Evolutionary conservation across 2,113 vertebrate species (phyloP).

Genomic region (Pomatorhinus ruficollis): DNA sequence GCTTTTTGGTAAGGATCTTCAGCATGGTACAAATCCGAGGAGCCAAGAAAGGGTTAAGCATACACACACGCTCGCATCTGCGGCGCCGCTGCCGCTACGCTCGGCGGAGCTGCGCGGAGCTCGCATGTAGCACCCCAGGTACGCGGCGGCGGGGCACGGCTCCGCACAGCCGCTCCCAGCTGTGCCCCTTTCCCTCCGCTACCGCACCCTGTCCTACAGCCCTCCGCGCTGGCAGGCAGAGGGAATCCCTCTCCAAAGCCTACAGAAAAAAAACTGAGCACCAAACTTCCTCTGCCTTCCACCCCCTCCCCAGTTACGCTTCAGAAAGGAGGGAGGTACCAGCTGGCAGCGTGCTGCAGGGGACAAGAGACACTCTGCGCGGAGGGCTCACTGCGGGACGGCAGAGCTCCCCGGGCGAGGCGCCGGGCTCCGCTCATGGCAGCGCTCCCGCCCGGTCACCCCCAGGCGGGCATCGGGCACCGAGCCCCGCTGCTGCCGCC

Average conservation of each 20-base stretch:
- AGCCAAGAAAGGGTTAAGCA: slow-evolving; percentile 56
- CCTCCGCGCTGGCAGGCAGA: background rate
- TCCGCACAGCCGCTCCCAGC: background rate
- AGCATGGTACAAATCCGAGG: slow-evolving; percentile 76
- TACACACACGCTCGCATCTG: background rate
- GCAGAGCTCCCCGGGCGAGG: background rate
- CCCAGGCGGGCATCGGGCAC: background rate
- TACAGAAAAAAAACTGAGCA: background rate
- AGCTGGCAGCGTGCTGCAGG: background rate
- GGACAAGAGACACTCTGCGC: background rate
- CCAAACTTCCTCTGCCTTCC: slow-evolving; percentile 9
- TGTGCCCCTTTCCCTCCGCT: background rate
- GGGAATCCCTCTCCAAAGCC: background rate
- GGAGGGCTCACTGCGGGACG: background rate
- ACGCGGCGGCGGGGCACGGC: background rate
- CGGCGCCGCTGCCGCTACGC: background rate
- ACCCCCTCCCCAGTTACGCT: slow-evolving; percentile 1
- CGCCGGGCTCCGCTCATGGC: background rate
- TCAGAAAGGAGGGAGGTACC: background rate
- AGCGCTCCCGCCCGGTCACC: background rate
- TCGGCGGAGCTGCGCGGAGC: background rate
- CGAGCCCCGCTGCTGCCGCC: background rate
- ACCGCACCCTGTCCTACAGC: background rate
- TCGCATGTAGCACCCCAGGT: slow-evolving; percentile 13
- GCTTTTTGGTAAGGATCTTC: slow-evolving; percentile 89